A percentile compares a stretch with the other conserved stretches of the same genome.
These are phyloP conservation scores for Leptinotarsa texana DNA, from an alignment of 1,140 invertebrate species.

Conservation along the genomic window DNA sequence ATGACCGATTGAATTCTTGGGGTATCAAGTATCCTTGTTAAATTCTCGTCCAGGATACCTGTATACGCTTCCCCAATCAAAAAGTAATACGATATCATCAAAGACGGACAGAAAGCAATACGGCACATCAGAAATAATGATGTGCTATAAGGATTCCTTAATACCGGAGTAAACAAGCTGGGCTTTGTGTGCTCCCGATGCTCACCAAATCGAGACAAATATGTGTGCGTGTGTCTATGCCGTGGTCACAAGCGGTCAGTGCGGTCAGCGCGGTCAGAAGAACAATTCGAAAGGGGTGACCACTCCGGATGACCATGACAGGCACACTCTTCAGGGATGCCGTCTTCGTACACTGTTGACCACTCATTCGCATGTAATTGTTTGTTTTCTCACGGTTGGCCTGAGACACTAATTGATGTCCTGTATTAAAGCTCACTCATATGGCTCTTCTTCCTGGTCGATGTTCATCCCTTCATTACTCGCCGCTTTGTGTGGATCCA, in stretches of 20 bases:
- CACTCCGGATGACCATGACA: constrained; percentile 51
- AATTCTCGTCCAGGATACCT: constrained; percentile 15
- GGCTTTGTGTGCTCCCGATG: constrained; percentile 41
- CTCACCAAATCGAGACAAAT: constrained; percentile 50
- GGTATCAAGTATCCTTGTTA: constrained; percentile 29
- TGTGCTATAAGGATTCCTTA: constrained; percentile 47
- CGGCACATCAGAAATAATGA: constrained; percentile 52
- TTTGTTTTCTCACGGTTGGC: constrained; percentile 52
- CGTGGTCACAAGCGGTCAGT: constrained; percentile 38
- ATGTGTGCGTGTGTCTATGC: constrained; percentile 38
- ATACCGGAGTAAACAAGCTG: constrained; percentile 44
- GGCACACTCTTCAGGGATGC: constrained; percentile 51
- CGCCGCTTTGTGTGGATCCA: constrained; percentile 39
- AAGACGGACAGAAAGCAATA: constrained; percentile 39
- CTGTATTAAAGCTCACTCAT: constrained; percentile 51
- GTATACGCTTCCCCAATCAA: constrained; percentile 47
- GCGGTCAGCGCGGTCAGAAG: constrained; percentile 47
- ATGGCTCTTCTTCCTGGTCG: constrained; percentile 25
- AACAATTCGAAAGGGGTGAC: constrained; percentile 47
- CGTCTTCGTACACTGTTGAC: constrained; percentile 35
- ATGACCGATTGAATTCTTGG: constrained; percentile 26
- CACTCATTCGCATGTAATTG: constrained; percentile 52
- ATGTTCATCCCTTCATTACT: constrained; percentile 31
- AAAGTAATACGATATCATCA: constrained; percentile 48
- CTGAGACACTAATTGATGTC: constrained; percentile 54